Percentiles rank a stretch among this genome's conserved stretches.
phyloP scores from a whole-genome alignment of 2,113 vertebrate species.

The Danio rerio region DNA sequence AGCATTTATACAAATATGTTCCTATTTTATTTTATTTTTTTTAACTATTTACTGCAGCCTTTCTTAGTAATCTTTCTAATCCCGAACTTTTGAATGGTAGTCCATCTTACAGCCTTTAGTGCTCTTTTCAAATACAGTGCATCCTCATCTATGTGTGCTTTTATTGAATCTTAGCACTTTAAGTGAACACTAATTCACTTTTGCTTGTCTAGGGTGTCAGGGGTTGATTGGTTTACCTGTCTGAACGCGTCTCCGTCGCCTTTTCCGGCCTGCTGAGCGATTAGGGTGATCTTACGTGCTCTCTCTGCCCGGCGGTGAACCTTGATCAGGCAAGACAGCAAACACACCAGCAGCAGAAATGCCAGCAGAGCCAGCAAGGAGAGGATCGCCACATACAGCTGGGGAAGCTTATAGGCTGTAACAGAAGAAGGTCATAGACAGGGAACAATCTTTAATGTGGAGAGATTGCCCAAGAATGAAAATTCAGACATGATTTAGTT shows the following conservation, averaged over 20 bases:
- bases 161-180: background rate
- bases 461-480: too few relatives aligned
- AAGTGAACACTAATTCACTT: background rate
- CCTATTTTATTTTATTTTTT: background rate
- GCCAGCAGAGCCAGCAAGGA: constrained; percentile 72
- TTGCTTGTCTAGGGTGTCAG: background rate
- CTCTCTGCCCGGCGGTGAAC: constrained; percentile 71
- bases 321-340: constrained; percentile 75
- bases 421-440: constrained; percentile 6
- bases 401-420: constrained; percentile 70
- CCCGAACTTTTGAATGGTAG: background rate
- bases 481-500: too few relatives aligned
- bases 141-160: background rate
- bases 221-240: constrained; percentile 68
- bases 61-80: background rate
- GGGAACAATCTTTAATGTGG: too few relatives aligned
- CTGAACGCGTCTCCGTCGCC: constrained; percentile 74
- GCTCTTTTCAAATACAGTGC: background rate
- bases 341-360: constrained; percentile 74
- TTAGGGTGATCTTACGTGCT: constrained; percentile 70
- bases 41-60: background rate
- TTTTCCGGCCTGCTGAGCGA: constrained; percentile 75
- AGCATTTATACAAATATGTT: background rate
- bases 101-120: background rate
- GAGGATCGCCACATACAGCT: constrained; percentile 70